A percentile compares a stretch with the other conserved stretches of the same genome.
Conservation (phyloP, 2,888 invertebrate species). For the Cotesia congregata region DNA sequence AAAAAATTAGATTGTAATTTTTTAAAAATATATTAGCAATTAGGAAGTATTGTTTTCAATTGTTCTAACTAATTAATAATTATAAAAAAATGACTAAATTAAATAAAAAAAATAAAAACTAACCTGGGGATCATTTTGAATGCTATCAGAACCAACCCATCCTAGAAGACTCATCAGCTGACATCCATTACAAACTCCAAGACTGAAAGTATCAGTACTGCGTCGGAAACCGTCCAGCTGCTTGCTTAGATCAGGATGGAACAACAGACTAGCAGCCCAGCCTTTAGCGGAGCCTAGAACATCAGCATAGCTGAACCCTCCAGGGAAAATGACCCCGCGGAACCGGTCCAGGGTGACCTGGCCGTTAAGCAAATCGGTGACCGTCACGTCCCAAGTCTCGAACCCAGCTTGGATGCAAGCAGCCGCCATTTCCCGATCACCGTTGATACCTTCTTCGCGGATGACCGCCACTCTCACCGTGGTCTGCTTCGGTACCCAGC, state of each 20-base stretch:
- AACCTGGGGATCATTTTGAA: slow-evolving; percentile 27
- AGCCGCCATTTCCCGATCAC: slow-evolving; percentile 98
- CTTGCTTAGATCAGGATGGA: slow-evolving; percentile 80
- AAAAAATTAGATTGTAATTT: no score
- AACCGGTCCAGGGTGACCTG: slow-evolving; percentile 83
- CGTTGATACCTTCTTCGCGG: slow-evolving; percentile 97
- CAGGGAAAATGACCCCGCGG: slow-evolving; percentile 93
- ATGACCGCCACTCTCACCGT: slow-evolving; percentile 86
- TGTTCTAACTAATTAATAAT: no score
- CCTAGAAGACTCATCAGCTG: slow-evolving; percentile 95
- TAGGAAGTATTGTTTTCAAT: no score
- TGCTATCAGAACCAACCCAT: slow-evolving; percentile 80
- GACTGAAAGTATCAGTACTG: slow-evolving; percentile 88
- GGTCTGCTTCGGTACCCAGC: slow-evolving; percentile 56
- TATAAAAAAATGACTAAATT: no score
- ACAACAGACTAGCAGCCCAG: slow-evolving; percentile 94
- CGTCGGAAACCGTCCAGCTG: slow-evolving; percentile 84
- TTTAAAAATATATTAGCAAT: no score
- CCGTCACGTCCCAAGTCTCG: slow-evolving; percentile 93
- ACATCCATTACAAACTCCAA: slow-evolving; percentile 99
- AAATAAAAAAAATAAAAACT: slow-evolving; percentile 50
- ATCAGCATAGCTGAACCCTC: slow-evolving; percentile 99
- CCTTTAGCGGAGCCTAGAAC: slow-evolving; percentile 98
- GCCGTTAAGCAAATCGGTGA: slow-evolving; percentile 87
- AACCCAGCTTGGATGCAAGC: slow-evolving; percentile 89